Evolutionary conservation across 2,797 vertebrate genomes (phyloP), one percentile per base, ranked within the genome.

Genomic region (Acanthis flammea): DNA sequence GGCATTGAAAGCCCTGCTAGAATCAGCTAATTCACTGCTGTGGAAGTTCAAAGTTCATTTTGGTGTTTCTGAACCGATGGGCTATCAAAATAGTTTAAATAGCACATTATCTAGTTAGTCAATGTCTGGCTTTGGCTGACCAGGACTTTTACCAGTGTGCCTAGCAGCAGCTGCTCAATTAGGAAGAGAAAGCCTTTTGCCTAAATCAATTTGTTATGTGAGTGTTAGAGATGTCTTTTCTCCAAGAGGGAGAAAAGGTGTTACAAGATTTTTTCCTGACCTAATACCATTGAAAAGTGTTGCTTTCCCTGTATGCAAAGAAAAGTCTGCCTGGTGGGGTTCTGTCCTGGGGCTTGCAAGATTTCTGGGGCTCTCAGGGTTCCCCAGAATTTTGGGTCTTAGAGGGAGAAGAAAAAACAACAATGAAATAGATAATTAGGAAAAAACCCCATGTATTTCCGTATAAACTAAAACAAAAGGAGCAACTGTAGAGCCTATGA

Each of bases 401-500:
- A 19, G 41, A 62, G 61, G 15, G 13, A 67, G n/a, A 61, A 70
- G 27, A 33, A 67, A 14, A 9, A 91, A 50, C 24, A 66, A 35
- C 8, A 33, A 10, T 42, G 24, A 71, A 72, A 16, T 15, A 45
- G 10, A 31, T 54, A 67, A 63, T 67, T 14, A 24, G 25, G 44
- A 3, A 41, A 39, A 45, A 19, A 5, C n/a, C n/a, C n/a, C 1
- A 2, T 0, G 2, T 62, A 1, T 85, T 65, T 47, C 4, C 4
- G 8, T 74, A 72, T 53, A 57, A 92, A 30, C 22, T 47, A 9
- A 61, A 62, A 10, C 3, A 17, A 68, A 84, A 85, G 23, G 25
- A 80, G 30, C 44, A 39, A 2, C 39, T 66, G 21, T 15, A 72
- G 54, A 67, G 39, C 81, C 35, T 66, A 6, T 63, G 78, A 74